Evolutionary conservation across 2,888 invertebrate genomes (phyloP), one percentile per base, ranked within the genome.

Genomic region (Agonopterix alstromeriana): DNA sequence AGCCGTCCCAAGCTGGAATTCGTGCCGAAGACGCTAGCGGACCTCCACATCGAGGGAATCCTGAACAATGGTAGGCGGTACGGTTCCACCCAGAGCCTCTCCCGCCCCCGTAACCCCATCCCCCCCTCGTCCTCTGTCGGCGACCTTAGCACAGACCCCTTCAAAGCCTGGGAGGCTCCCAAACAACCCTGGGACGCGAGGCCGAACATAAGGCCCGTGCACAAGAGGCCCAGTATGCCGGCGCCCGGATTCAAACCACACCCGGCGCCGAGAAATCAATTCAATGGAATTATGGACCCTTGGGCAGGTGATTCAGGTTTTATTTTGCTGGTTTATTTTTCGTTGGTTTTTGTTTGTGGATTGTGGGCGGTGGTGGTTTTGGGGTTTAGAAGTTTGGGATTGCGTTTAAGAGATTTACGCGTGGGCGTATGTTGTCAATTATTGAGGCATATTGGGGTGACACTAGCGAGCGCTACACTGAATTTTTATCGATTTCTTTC

Each of bases 1-100:
- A 93, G 91, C 88, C 94, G 96, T 87, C 97, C 97, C 61, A 96
- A 96, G 90, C 73, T 93, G 84, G 97, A 97, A 86, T 98, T 97
- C 83, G 93, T 95, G 69, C 97, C 97, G 69, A 97, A 97, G 91
- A 95, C 96, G 53, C 90, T 97, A 68, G 92, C 94, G 55, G 97
- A 97, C 86, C 92, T 97, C 58, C 92, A 95, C 85, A 94, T 96
- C 83, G 96, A 95, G 77, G 92, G 91, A 70, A 77, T 92, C 70
- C 91, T 93, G 87, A 92, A 89, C 84, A 87, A 91, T 78, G 91
- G 91, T 91, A 91, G 90, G 91, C 82, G 81, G 77, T 89, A 83
- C 82, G 87, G 88, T 77, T 88, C 88, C 81, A 76, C 83, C 58
- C 82, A 80, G 61, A 84, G 81, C 76, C 82, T 88, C 48, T 74